Conservation (phyloP, 1,140 invertebrate species). For the Brachionus sp. region DNA sequence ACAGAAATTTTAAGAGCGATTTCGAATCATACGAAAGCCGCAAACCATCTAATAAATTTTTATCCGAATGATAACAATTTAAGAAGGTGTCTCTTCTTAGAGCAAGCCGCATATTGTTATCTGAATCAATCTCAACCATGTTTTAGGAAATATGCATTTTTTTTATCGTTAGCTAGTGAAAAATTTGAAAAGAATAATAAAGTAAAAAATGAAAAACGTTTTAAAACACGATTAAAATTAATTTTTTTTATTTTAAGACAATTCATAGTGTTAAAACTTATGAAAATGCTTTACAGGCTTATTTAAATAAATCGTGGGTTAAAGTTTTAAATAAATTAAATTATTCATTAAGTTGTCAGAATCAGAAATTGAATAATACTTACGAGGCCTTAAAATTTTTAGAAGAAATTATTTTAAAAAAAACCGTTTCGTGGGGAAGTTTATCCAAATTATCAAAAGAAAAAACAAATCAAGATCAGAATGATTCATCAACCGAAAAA, state of each 20-base stretch:
- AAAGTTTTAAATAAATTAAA: conserved; percentile 21
- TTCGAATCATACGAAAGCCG: conserved; percentile 77
- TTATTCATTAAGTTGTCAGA: conserved; percentile 20
- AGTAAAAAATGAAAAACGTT: conserved; percentile 48
- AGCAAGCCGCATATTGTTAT: conserved; percentile 91
- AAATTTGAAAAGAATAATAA: conserved; percentile 80
- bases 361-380: background rate
- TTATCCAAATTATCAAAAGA: background rate
- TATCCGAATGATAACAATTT: conserved; percentile 58
- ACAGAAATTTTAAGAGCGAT: conserved; percentile 76
- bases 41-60: conserved; percentile 69
- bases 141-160: conserved; percentile 91
- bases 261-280: background rate
- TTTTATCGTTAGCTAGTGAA: conserved; percentile 89
- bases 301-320: conserved; percentile 7
- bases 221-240: background rate
- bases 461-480: background rate
- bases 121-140: conserved; percentile 70
- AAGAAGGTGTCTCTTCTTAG: conserved; percentile 80
- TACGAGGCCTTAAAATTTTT: background rate
- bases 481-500: background rate
- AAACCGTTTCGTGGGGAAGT: background rate
- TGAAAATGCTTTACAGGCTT: background rate
- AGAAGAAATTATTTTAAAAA: background rate
- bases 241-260: background rate